Percentiles rank a stretch among this genome's conserved stretches.
Evolutionary conservation across 1,140 invertebrate genomes (phyloP).

Genomic region (Calliopsis andreniformis): DNA sequence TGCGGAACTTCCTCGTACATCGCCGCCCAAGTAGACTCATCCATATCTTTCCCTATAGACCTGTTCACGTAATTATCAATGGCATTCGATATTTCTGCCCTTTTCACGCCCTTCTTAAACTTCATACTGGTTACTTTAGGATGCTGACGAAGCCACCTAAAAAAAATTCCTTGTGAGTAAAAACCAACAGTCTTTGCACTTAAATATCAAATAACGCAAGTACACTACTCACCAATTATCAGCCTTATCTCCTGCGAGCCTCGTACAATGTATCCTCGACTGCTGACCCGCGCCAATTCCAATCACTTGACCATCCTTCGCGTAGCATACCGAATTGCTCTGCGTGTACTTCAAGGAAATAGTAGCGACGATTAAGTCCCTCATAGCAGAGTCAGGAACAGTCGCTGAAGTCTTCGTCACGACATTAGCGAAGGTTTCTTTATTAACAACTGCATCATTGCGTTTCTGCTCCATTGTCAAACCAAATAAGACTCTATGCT

Average conservation of each 20-base stretch:
- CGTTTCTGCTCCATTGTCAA: conserved; percentile 95
- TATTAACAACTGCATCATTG: conserved; percentile 94
- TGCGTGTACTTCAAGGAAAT: conserved; percentile 99
- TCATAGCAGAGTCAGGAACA: conserved; percentile 88
- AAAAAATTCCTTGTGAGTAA: conserved; percentile 7
- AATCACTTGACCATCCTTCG: conserved; percentile 95
- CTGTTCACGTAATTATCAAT: conserved; percentile 98
- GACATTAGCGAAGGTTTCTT: conserved; percentile 91
- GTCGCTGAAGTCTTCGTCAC: conserved; percentile 88
- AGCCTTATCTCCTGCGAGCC: conserved; percentile 98
- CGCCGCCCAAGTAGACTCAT: conserved; percentile 85
- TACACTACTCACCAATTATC: conserved; percentile 89
- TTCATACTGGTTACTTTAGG: conserved; percentile 92
- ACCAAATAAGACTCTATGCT: conserved; percentile 95
- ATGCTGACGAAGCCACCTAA: conserved; percentile 95
- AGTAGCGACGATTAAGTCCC: conserved; percentile 97
- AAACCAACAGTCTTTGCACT: not conserved
- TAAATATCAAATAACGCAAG: conserved; percentile 2
- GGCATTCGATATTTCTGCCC: conserved; percentile 97
- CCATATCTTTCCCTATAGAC: conserved; percentile 89
- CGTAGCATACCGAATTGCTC: conserved; percentile 98
- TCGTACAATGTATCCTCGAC: conserved; percentile 97
- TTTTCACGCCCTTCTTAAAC: conserved; percentile 94
- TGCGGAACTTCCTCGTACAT: conserved; percentile 90
- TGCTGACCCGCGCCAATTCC: conserved; percentile 99